These are phyloP conservation scores for Platichthys flesus DNA, from an alignment of 2,113 vertebrate species.

Conservation along the genomic window DNA sequence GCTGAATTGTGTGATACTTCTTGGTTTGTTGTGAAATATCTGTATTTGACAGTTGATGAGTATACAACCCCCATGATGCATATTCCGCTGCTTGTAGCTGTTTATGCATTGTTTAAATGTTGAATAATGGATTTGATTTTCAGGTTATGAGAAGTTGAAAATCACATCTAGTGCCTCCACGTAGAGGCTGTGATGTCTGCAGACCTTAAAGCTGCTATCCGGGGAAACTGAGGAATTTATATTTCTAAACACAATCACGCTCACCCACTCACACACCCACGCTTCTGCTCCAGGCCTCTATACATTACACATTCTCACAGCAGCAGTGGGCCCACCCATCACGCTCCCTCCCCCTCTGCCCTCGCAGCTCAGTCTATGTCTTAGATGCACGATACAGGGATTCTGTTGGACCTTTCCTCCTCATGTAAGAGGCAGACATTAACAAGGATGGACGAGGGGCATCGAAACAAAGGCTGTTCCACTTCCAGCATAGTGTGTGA, in stretches of 20 bases:
- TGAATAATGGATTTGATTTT: conserved; percentile 36
- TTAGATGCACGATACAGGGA: conserved; percentile 14
- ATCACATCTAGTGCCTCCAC: conserved; percentile 11
- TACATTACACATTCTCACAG: conserved; percentile 41
- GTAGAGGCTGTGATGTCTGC: conserved; percentile 10
- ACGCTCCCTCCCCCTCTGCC: conserved; percentile 24
- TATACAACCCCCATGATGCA: background rate
- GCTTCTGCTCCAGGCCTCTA: conserved; percentile 33
- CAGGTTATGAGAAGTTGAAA: conserved; percentile 18
- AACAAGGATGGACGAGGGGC: no score
- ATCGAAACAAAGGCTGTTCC: no score
- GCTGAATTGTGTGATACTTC: background rate
- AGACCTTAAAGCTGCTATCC: conserved; percentile 54
- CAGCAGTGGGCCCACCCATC: conserved; percentile 50
- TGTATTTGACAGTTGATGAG: background rate
- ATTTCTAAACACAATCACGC: conserved; percentile 35
- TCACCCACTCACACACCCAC: conserved; percentile 28
- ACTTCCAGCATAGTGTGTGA: no score
- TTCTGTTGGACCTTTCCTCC: conserved; percentile 8
- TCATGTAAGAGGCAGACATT: no score
- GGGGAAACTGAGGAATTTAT: conserved; percentile 29
- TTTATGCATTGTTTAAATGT: conserved; percentile 20
- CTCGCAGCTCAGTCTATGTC: conserved; percentile 15
- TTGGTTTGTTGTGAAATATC: background rate
- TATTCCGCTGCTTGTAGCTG: background rate